Evolutionary conservation across 2,888 invertebrate species (phyloP).

Genomic region (Cyrtodaria siliqua): DNA sequence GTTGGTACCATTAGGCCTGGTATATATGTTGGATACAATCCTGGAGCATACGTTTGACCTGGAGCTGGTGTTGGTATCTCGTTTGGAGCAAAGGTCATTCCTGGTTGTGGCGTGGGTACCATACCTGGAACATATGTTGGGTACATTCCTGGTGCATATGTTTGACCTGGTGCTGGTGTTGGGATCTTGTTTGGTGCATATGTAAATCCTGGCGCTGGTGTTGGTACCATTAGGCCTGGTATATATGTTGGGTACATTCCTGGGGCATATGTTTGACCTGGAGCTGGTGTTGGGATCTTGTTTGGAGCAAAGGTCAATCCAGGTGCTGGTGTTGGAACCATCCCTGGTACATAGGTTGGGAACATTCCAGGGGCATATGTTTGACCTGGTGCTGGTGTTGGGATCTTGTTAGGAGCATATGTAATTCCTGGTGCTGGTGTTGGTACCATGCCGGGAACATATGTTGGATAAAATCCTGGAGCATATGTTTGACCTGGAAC

Average conservation of each 20-base stretch:
- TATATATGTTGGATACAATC: slow-evolving; percentile 57
- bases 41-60: slow-evolving; percentile 62
- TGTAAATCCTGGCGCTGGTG: slow-evolving; percentile 60
- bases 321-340: slow-evolving; percentile 60
- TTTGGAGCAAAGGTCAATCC: slow-evolving; percentile 48
- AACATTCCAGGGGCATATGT: slow-evolving; percentile 63
- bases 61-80: slow-evolving; percentile 61
- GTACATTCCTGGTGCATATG: slow-evolving; percentile 52
- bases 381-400: slow-evolving; percentile 58
- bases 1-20: slow-evolving; percentile 65
- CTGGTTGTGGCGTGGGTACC: slow-evolving; percentile 60
- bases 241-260: slow-evolving; percentile 59
- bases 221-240: slow-evolving; percentile 59
- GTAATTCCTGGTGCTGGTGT: slow-evolving; percentile 68
- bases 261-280: slow-evolving; percentile 42
- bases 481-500: slow-evolving; percentile 63
- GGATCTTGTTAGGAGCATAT: slow-evolving; percentile 52
- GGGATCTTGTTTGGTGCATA: slow-evolving; percentile 50
- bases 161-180: slow-evolving; percentile 63
- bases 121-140: slow-evolving; percentile 60
- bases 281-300: slow-evolving; percentile 49
- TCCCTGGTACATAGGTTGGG: slow-evolving; percentile 66
- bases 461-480: slow-evolving; percentile 63
- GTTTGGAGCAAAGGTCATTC: slow-evolving; percentile 58
- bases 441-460: slow-evolving; percentile 57